Base-by-base conservation (phyloP, 2,797 vertebrate species). In the Schizothorax lantsangensis region DNA sequence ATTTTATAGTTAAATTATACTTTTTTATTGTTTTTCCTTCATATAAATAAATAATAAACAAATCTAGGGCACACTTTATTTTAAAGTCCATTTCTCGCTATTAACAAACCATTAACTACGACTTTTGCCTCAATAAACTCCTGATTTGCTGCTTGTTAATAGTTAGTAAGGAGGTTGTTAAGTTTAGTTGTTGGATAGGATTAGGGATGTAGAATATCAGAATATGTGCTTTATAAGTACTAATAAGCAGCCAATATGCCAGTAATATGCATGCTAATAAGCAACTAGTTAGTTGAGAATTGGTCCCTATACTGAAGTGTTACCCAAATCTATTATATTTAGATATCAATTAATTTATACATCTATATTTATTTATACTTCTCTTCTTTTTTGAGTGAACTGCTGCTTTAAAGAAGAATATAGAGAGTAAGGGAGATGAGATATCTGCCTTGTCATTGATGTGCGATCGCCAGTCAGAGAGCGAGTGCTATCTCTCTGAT, bases 401-500 rank as follows among this genome's bases (percentile, higher is more conserved):
- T 47, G 26, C 36, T 38, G 26, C n/a, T 68, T n/a, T 33, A 62
- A 83, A 74, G 43, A 17, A 80, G 80, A 52, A 81, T 26, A 2
- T 10, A 12, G 12, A 9, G 15, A 66, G 21, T 30, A 15, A 80
- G n/a, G 40, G 14, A 19, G 45, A n/a, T 57, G 23, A 54, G 26
- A 59, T 85, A 69, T 40, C 12, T 45, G 74, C 23, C 8, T 26
- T 72, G 73, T 79, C 59, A 75, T 54, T 82, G 7, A 68, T 71
- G 79, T 73, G 57, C 10, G 14, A 23, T 30, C 77, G 21, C 19
- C n/a, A 72, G 69, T 81, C 64, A 45, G 79, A 59, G 64, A 71
- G n/a, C 47, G 62, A 36, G 40, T 38, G 75, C 85, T 79, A 43
- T 84, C 79, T 90, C 69, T 54, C 83, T 84, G 54, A 82, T 81